phyloP scores from a whole-genome alignment of 2,888 invertebrate species.

The Drosophila vallismaia region DNA sequence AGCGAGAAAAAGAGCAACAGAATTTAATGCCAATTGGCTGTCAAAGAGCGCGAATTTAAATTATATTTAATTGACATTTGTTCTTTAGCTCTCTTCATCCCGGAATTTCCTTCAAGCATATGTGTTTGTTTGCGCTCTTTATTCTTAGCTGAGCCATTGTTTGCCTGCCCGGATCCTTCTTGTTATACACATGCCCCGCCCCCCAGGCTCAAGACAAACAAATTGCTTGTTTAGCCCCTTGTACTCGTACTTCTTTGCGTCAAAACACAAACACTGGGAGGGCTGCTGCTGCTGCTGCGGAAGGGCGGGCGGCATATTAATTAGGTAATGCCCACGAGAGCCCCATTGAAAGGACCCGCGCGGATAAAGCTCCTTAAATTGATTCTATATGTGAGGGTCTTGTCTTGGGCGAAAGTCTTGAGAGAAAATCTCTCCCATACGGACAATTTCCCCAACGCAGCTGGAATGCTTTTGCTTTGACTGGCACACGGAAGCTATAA shows the following conservation, averaged over 20 bases:
- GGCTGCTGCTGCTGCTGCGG: slow-evolving; percentile 25
- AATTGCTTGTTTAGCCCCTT: slow-evolving; percentile 50
- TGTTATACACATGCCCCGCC: neutral
- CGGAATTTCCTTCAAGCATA: neutral
- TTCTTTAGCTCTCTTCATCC: neutral
- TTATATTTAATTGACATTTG: slow-evolving; percentile 63
- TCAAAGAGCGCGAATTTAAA: slow-evolving; percentile 59
- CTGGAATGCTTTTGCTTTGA: neutral
- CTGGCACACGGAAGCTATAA: slow-evolving; percentile 12
- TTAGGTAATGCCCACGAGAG: slow-evolving; percentile 40
- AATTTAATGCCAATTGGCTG: slow-evolving; percentile 64
- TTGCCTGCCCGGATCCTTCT: slow-evolving; percentile 3
- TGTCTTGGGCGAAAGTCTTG: slow-evolving; percentile 15
- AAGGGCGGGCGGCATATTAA: slow-evolving; percentile 45
- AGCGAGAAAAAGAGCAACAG: slow-evolving; percentile 20
- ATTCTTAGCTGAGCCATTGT: slow-evolving; percentile 26
- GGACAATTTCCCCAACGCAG: neutral
- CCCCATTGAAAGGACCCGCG: slow-evolving; percentile 32
- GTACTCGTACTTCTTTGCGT: slow-evolving; percentile 18
- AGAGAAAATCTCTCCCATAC: slow-evolving; percentile 6
- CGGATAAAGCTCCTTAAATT: slow-evolving; percentile 26
- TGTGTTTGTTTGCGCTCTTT: slow-evolving; percentile 1
- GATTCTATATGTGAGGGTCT: slow-evolving; percentile 21
- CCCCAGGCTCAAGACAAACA: slow-evolving; percentile 57
- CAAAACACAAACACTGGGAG: neutral